Conservation (phyloP, 2,797 vertebrate species). For the Emydoidea blandingii region DNA sequence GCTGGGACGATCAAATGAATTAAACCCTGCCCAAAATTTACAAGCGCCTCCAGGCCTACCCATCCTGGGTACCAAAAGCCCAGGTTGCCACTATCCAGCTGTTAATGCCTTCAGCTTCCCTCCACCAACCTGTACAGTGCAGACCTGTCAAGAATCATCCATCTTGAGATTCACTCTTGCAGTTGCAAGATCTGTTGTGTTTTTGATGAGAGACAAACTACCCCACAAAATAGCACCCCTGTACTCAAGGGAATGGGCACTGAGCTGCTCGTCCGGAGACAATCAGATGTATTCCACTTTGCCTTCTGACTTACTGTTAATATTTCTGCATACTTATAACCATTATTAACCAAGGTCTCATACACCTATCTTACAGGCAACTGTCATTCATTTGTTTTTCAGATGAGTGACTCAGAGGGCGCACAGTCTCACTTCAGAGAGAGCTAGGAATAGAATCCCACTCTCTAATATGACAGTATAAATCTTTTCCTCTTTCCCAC, state of each 20-base stretch:
- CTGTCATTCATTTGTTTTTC: accelerated
- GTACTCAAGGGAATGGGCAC: background rate
- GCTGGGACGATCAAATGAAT: background rate
- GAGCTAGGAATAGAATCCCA: background rate
- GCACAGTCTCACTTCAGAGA: background rate
- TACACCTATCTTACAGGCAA: background rate
- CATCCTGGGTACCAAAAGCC: background rate
- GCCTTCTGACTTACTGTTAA: background rate
- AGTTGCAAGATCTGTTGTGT: background rate
- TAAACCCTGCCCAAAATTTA: background rate
- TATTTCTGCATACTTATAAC: background rate
- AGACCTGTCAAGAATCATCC: background rate
- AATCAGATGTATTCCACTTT: background rate
- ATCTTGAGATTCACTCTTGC: background rate
- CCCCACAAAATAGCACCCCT: background rate
- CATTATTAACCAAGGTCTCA: background rate
- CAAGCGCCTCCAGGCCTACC: background rate
- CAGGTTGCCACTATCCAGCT: background rate
- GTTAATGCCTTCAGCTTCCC: background rate
- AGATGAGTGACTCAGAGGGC: background rate
- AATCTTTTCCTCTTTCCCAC: background rate
- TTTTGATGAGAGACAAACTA: background rate
- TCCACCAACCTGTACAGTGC: background rate
- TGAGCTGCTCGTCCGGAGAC: background rate
- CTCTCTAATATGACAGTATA: background rate